Percentiles rank a stretch among this genome's conserved stretches.
phyloP scores from a whole-genome alignment of 2,888 invertebrate genomes.

The Microctonus brassicae region DNA sequence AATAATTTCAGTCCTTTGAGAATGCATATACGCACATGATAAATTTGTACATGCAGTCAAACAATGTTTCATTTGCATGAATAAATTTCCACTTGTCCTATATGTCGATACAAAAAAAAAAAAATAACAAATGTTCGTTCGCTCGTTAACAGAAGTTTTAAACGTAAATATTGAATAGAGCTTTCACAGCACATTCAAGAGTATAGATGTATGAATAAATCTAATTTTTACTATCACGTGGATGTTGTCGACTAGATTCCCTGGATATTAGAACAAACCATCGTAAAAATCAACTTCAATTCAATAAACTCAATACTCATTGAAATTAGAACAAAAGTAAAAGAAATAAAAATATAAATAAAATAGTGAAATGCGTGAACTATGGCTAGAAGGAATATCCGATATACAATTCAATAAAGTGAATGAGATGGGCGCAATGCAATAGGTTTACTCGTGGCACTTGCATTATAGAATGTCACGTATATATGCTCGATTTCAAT shows the following conservation, averaged over 20 bases:
- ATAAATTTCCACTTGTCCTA: too few species aligned
- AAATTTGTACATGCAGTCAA: too few species aligned
- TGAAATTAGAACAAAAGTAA: conserved; percentile 10
- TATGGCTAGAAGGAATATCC: conserved; percentile 9
- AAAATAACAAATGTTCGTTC: neutral
- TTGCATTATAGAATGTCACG: neutral
- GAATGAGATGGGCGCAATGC: neutral
- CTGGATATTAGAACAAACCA: conserved; percentile 40
- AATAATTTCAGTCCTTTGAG: too few species aligned
- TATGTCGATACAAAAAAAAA: neutral
- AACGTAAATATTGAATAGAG: conserved; percentile 37
- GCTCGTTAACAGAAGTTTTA: neutral
- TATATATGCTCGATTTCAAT: conserved; percentile 18
- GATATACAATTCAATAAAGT: conserved; percentile 25
- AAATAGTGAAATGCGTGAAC: conserved; percentile 35
- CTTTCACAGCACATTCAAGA: conserved; percentile 34
- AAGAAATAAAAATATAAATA: conserved; percentile 6
- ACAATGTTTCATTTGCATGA: too few species aligned
- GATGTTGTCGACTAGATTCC: conserved; percentile 31
- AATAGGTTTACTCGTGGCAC: neutral
- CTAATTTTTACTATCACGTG: conserved; percentile 42
- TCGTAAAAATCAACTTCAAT: conserved; percentile 43
- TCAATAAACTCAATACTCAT: conserved; percentile 9
- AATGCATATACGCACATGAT: too few species aligned
- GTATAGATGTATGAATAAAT: conserved; percentile 42